Conservation (phyloP, 2,888 invertebrate genomes). For the Octonoba sinensis region DNA sequence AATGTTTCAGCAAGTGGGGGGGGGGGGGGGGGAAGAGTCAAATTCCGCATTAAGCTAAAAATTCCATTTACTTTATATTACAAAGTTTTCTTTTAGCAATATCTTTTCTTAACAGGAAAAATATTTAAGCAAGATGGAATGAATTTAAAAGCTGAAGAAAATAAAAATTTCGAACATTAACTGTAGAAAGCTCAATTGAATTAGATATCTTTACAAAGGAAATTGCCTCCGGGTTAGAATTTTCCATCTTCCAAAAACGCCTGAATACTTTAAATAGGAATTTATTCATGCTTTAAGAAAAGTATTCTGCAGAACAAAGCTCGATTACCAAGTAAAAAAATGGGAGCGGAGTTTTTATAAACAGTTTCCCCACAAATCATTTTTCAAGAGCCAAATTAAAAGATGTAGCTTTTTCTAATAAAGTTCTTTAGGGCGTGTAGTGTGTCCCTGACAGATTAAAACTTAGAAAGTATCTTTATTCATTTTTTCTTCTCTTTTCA, state of each 20-base stretch:
- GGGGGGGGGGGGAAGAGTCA: no score
- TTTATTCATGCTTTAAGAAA: constrained; percentile 1
- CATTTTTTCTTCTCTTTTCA: constrained; percentile 11
- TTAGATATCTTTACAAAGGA: no score
- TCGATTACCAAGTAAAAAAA: constrained; percentile 10
- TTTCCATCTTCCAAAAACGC: background rate
- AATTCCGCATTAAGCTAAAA: no score
- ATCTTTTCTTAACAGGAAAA: no score
- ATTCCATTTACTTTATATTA: no score
- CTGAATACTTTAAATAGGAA: constrained; percentile 1
- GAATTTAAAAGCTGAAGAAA: no score
- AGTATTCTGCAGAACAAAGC: background rate
- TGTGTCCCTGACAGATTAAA: constrained; percentile 40
- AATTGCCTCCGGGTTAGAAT: no score
- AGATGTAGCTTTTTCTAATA: constrained; percentile 26
- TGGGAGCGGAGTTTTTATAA: background rate
- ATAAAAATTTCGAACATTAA: no score
- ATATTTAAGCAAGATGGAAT: no score
- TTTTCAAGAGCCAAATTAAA: constrained; percentile 25
- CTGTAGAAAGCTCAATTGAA: no score
- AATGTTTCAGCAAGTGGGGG: no score
- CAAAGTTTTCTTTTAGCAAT: no score
- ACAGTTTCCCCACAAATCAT: background rate
- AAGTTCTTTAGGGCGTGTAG: constrained; percentile 24
- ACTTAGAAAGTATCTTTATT: constrained; percentile 20